Percentiles rank a stretch among this genome's conserved stretches.
These are phyloP conservation scores for Telmatherina bonti DNA, from an alignment of 2,797 vertebrate species.

Conservation along the genomic window DNA sequence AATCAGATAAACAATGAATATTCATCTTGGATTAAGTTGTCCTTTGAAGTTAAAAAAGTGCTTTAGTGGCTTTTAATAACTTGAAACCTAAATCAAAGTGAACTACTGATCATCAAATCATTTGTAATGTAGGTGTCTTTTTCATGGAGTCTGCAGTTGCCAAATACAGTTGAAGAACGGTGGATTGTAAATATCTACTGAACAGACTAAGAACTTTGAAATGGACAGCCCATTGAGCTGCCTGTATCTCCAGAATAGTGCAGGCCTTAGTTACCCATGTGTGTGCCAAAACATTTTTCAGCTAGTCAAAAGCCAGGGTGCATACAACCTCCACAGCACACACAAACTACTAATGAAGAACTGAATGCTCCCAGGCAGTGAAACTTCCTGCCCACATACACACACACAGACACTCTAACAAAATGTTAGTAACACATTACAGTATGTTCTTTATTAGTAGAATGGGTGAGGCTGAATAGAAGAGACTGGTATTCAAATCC, in stretches of 20 bases:
- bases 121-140: not conserved
- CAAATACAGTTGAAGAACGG: not conserved
- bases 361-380: slow-evolving; percentile 51
- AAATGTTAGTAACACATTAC: slow-evolving; percentile 44
- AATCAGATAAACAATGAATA: slow-evolving; percentile 21
- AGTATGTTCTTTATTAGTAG: slow-evolving; percentile 59
- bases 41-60: slow-evolving; percentile 3
- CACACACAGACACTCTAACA: slow-evolving; percentile 1
- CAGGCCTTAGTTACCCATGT: slow-evolving; percentile 79
- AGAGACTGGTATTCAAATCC: slow-evolving; percentile 68
- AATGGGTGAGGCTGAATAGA: slow-evolving; percentile 54
- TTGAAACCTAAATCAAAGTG: not conserved
- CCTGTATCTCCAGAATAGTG: slow-evolving; percentile 41
- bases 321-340: slow-evolving; percentile 60
- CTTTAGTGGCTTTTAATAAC: slow-evolving; percentile 4
- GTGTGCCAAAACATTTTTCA: slow-evolving; percentile 79
- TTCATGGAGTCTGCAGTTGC: not conserved
- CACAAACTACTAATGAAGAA: slow-evolving; percentile 80
- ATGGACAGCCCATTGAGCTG: slow-evolving; percentile 36
- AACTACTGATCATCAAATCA: not conserved
- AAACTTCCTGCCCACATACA: slow-evolving; percentile 56
- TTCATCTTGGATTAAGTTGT: slow-evolving; percentile 13
- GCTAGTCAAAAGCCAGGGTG: slow-evolving; percentile 69
- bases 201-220: slow-evolving; percentile 35
- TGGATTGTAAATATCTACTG: slow-evolving; percentile 16